Percentiles rank a stretch among this genome's conserved stretches.
Evolutionary conservation across 2,797 vertebrate species (phyloP).

Genomic region (Tolypeutes matacus): DNA sequence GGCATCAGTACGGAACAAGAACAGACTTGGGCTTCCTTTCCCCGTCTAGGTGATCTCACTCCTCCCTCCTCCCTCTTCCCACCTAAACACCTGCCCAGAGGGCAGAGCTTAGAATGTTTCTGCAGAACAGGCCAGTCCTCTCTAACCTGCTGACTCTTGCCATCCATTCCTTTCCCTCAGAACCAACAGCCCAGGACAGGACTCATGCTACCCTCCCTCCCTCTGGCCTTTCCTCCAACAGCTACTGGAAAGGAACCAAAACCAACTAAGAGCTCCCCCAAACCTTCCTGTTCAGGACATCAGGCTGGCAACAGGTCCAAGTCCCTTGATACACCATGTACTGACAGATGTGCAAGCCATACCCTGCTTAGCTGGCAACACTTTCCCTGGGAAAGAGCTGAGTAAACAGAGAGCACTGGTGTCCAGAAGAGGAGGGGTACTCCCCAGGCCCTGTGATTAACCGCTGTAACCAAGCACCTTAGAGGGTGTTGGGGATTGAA

Average conservation of each 20-base stretch:
- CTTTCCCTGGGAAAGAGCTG: conserved; percentile 12
- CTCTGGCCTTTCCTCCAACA: neutral
- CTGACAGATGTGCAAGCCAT: neutral
- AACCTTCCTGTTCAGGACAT: neutral
- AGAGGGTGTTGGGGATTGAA: neutral
- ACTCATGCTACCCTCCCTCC: neutral
- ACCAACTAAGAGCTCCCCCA: neutral
- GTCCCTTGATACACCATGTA: neutral
- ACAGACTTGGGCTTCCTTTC: neutral
- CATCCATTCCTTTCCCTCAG: neutral
- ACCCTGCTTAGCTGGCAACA: neutral
- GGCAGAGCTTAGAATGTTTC: neutral
- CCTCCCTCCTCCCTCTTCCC: neutral
- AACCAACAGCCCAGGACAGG: neutral
- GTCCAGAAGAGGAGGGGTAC: neutral
- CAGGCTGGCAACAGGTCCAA: neutral
- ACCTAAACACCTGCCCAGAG: conserved; percentile 41
- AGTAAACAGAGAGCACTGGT: neutral
- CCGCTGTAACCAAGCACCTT: neutral
- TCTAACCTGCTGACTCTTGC: neutral
- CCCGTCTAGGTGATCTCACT: neutral
- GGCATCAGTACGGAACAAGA: neutral
- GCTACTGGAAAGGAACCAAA: neutral
- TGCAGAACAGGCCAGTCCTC: neutral
- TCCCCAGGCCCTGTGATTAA: neutral